Conservation (phyloP, 1,140 invertebrate genomes). For the Catajapyx aquilonaris region DNA sequence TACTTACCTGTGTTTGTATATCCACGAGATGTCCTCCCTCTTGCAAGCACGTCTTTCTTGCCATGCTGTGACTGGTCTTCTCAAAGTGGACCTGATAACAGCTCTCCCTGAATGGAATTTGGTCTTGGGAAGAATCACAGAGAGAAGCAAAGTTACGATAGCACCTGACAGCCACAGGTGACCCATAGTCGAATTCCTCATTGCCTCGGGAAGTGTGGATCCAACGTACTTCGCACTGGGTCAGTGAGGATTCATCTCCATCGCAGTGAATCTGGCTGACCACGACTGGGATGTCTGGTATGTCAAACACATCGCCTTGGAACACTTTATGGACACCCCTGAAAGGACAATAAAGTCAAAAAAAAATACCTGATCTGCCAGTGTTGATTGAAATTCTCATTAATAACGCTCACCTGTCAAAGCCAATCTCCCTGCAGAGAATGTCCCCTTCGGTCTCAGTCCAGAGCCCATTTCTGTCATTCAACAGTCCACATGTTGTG, state of each 20-base stretch:
- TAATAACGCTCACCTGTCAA: constrained; percentile 19
- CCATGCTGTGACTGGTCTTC: constrained; percentile 25
- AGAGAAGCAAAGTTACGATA: constrained; percentile 22
- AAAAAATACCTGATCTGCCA: neutral
- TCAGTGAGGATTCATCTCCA: constrained; percentile 26
- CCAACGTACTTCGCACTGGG: constrained; percentile 20
- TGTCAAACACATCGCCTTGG: neutral
- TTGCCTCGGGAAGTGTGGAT: no score
- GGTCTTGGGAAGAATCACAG: constrained; percentile 23
- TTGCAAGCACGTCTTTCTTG: constrained; percentile 21
- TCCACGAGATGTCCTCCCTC: constrained; percentile 25
- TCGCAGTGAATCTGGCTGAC: constrained; percentile 17
- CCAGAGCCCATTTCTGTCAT: constrained; percentile 17
- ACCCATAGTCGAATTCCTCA: no score
- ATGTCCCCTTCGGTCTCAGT: constrained; percentile 27
- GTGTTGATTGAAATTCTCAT: constrained; percentile 4
- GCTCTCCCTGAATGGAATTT: constrained; percentile 22
- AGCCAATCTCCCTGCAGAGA: constrained; percentile 32
- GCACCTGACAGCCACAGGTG: constrained; percentile 25
- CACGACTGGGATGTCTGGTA: constrained; percentile 8
- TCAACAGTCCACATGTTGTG: neutral
- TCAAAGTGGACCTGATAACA: constrained; percentile 19
- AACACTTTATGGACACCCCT: neutral
- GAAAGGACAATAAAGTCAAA: neutral
- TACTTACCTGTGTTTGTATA: constrained; percentile 22